Evolutionary conservation across 2,113 vertebrate genomes (phyloP).

Genomic region (Xenus cinereus): DNA sequence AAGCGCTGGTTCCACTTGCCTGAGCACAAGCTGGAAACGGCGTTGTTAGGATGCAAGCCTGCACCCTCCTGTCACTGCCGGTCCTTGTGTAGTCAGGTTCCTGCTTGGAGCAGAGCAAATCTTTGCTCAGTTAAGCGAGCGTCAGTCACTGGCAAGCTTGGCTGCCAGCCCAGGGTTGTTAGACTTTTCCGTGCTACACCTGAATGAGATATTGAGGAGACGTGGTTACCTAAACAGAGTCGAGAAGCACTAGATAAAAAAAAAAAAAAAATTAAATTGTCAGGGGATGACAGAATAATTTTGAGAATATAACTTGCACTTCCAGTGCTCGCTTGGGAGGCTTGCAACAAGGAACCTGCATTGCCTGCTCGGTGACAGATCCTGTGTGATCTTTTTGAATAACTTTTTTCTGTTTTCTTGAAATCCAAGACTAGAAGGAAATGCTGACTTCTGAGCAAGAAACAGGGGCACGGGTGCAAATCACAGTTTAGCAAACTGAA

Average conservation of each 20-base stretch:
- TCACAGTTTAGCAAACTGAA: not conserved
- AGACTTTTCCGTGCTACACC: conserved; percentile 67
- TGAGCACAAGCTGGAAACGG: conserved; percentile 68
- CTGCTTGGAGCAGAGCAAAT: conserved; percentile 73
- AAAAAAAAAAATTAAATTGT: conserved; percentile 42
- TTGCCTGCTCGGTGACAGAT: not conserved
- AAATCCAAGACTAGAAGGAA: not conserved
- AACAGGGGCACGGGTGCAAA: not conserved
- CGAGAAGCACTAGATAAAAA: conserved; percentile 12
- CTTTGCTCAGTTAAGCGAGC: conserved; percentile 77
- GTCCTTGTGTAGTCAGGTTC: conserved; percentile 60
- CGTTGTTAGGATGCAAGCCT: conserved; percentile 71
- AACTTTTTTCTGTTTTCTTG: not conserved
- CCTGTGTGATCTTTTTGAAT: not conserved
- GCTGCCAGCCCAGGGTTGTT: conserved; percentile 69
- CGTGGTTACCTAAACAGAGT: conserved; percentile 62
- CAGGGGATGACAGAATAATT: conserved; percentile 71
- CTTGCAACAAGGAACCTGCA: not conserved
- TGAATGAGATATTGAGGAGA: conserved; percentile 76
- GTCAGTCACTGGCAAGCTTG: conserved; percentile 72
- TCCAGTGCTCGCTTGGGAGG: not conserved
- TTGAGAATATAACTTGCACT: conserved; percentile 32
- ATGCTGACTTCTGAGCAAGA: not conserved
- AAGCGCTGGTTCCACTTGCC: conserved; percentile 71
- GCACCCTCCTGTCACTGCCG: conserved; percentile 67